Evolutionary conservation across 2,797 vertebrate genomes (phyloP).

Genomic region (Lagocephalus sceleratus): DNA sequence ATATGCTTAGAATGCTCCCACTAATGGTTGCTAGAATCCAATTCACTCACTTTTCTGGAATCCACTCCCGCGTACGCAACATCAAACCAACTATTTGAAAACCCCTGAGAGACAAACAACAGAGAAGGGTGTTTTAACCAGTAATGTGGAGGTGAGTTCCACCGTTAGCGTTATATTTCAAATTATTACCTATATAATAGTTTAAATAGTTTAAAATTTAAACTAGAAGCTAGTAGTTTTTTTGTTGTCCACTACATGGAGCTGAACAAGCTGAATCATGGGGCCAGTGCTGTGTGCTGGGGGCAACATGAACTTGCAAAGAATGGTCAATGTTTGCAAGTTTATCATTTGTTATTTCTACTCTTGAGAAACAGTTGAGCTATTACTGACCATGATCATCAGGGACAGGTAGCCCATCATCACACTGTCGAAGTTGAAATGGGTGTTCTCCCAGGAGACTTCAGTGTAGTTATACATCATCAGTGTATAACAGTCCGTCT

Average conservation of each 20-base stretch:
- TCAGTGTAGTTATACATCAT: not conserved
- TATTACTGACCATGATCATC: constrained; percentile 83
- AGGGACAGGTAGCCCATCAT: constrained; percentile 83
- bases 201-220: too few relatives aligned
- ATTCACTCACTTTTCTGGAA: constrained; percentile 35
- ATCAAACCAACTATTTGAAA: constrained; percentile 50
- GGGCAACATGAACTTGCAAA: too few relatives aligned
- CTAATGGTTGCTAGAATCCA: not conserved
- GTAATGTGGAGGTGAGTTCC: not conserved
- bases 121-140: not conserved
- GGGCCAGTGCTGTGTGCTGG: too few relatives aligned
- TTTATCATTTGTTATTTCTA: not conserved
- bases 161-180: not conserved
- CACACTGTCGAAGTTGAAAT: constrained; percentile 86
- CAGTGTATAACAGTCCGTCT: constrained; percentile 72
- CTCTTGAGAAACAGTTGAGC: not conserved
- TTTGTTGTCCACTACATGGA: too few relatives aligned
- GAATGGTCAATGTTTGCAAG: too few relatives aligned
- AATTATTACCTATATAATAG: too few relatives aligned
- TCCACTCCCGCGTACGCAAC: constrained; percentile 66
- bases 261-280: too few relatives aligned
- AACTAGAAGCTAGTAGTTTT: too few relatives aligned
- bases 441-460: constrained; percentile 81
- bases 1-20: not conserved
- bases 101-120: constrained; percentile 39